Conservation (phyloP, 2,113 vertebrate genomes). For the Scopus umbretta region DNA sequence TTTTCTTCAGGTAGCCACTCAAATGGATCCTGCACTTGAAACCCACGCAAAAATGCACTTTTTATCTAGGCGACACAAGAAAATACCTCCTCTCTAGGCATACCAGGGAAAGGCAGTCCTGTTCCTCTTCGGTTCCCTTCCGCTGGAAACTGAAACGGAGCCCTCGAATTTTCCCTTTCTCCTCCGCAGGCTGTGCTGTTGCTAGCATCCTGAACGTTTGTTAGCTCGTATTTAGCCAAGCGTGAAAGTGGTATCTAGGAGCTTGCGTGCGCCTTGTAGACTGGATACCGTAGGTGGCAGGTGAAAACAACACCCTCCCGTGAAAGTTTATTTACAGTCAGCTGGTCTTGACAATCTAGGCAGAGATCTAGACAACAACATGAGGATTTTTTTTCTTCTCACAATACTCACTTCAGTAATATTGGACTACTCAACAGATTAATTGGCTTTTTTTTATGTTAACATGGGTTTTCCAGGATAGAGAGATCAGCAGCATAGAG, state of each 20-base stretch:
- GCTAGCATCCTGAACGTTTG: fast-evolving
- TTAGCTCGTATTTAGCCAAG: fast-evolving
- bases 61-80: neutral
- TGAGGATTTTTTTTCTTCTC: neutral
- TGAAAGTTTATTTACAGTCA: neutral
- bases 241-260: neutral
- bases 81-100: fast-evolving
- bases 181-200: neutral
- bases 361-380: no score
- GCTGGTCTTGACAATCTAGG: neutral
- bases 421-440: neutral
- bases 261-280: fast-evolving
- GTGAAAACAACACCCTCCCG: neutral
- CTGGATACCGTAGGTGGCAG: fast-evolving
- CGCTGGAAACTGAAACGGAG: neutral
- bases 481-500: neutral
- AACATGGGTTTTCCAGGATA: neutral
- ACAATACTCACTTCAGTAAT: neutral
- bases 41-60: neutral
- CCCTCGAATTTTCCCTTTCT: neutral
- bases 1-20: neutral
- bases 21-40: neutral
- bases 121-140: neutral
- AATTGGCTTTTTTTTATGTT: neutral
- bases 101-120: neutral